Evolutionary conservation across 2,113 vertebrate genomes (phyloP).

Genomic region (Halcyon malimbica): DNA sequence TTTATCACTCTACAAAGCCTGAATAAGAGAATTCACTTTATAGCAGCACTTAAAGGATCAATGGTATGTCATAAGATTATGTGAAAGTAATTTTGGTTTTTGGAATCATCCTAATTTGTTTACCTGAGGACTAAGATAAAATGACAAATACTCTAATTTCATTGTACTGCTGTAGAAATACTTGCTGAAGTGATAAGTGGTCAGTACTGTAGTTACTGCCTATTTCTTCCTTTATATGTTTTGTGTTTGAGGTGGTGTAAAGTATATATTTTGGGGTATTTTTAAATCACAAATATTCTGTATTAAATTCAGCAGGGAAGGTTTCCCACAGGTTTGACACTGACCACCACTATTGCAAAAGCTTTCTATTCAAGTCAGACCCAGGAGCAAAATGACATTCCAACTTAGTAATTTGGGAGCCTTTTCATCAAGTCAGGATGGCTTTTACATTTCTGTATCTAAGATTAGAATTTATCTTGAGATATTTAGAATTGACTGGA

Average conservation of each 20-base stretch:
- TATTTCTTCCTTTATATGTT: neutral
- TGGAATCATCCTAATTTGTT: neutral
- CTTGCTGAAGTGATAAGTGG: neutral
- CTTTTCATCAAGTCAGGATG: neutral
- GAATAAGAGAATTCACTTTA: neutral
- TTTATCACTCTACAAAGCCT: neutral
- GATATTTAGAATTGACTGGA: neutral
- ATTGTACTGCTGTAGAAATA: neutral
- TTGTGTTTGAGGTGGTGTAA: neutral
- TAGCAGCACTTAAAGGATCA: neutral
- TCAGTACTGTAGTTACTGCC: neutral
- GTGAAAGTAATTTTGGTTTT: neutral
- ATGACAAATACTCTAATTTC: neutral
- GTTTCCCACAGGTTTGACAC: neutral
- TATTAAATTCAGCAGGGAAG: neutral
- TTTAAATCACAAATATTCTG: neutral
- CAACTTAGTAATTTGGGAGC: neutral
- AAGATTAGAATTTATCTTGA: neutral
- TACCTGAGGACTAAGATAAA: neutral
- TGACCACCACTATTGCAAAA: neutral
- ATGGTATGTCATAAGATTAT: neutral
- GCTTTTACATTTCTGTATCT: neutral
- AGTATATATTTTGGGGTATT: neutral
- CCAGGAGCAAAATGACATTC: neutral
- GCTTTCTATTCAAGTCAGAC: accelerated